Conservation (phyloP, 2,888 invertebrate genomes). For the Pachydiplax longipennis region DNA sequence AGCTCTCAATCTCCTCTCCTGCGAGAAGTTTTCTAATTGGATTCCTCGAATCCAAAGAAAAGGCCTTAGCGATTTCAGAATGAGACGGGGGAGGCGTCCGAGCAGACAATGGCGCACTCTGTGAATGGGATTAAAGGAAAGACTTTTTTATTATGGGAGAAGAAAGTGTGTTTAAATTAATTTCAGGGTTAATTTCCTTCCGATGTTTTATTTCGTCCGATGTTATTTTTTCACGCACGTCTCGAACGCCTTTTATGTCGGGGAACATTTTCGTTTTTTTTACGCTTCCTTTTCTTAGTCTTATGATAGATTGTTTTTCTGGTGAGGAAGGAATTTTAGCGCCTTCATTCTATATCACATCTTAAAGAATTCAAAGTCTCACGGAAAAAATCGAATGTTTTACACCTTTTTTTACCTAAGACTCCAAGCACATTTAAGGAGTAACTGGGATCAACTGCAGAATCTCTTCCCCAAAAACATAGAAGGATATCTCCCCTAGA, state of each 20-base stretch:
- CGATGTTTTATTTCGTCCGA: neutral
- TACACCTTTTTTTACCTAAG: too few species aligned
- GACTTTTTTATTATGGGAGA: neutral
- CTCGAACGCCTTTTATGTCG: neutral
- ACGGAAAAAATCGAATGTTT: too few species aligned
- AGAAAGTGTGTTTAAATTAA: conserved; percentile 8
- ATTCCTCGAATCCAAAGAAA: conserved; percentile 39
- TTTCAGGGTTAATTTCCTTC: neutral
- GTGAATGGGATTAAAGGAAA: neutral
- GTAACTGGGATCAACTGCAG: too few species aligned
- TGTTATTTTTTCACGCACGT: neutral
- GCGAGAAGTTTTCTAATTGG: conserved; percentile 40
- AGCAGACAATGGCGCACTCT: conserved; percentile 5
- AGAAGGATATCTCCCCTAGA: too few species aligned
- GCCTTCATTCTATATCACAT: too few species aligned
- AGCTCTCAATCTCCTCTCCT: neutral
- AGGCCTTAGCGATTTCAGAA: conserved; percentile 22
- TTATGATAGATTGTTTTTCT: too few species aligned
- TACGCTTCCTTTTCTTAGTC: too few species aligned
- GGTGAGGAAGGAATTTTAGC: too few species aligned
- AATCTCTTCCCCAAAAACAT: too few species aligned
- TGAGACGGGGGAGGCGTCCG: neutral
- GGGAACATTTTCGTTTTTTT: too few species aligned
- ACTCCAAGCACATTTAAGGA: too few species aligned
- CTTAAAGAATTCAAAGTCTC: too few species aligned